Conservation (phyloP, 2,888 invertebrate genomes). For the Mamestra brassicae region DNA sequence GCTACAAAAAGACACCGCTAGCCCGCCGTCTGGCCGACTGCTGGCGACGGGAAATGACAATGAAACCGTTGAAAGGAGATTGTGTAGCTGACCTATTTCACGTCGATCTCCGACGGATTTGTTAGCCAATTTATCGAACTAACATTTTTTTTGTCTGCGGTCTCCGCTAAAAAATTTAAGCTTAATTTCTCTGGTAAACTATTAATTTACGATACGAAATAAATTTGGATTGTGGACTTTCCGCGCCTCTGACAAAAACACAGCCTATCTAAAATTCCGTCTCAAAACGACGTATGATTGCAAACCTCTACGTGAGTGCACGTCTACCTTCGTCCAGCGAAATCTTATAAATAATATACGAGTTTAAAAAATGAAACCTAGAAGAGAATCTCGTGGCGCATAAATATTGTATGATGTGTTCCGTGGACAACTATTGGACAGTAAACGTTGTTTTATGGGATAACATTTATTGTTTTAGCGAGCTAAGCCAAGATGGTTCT, state of each 20-base stretch:
- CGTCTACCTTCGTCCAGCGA: conserved; percentile 43
- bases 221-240: neutral
- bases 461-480: conserved; percentile 87
- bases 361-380: conserved; percentile 71
- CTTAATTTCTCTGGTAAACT: neutral
- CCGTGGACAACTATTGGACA: conserved; percentile 84
- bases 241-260: neutral
- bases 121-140: conserved; percentile 12
- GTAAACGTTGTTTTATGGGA: conserved; percentile 88
- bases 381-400: conserved; percentile 70
- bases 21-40: conserved; percentile 9
- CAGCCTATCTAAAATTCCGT: neutral
- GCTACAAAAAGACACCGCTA: conserved; percentile 12
- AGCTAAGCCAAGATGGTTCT: conserved; percentile 76
- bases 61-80: conserved; percentile 19
- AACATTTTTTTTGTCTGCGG: neutral
- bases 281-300: conserved; percentile 29
- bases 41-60: conserved; percentile 42
- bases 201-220: too few relatives aligned
- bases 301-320: conserved; percentile 23
- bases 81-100: conserved; percentile 33
- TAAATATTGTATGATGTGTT: conserved; percentile 89
- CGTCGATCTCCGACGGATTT: conserved; percentile 16
- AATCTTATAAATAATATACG: conserved; percentile 70
- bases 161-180: neutral